Base-by-base conservation (phyloP, 2,113 vertebrate species). In the Cynocephalus volans region DNA sequence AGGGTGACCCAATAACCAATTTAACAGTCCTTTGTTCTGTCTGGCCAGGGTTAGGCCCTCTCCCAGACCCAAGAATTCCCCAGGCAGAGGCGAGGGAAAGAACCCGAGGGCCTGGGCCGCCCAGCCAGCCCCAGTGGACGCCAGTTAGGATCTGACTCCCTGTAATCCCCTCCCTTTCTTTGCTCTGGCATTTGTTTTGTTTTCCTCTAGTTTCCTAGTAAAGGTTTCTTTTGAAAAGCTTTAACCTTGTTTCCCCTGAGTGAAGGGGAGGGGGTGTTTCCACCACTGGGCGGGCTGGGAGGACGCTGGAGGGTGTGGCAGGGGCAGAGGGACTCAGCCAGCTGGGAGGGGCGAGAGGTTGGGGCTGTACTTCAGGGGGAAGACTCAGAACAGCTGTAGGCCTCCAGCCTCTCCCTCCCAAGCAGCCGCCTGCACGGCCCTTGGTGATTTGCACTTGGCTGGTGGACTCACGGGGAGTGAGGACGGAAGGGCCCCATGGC, bases 141-240 rank as follows among this genome's bases (percentile, higher is more conserved):
- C 31, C 50, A 3, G 17, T 10, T 1, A 52, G 64, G 48, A 41
- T 15, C 54, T 31, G 41, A 69, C 56, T 48, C n/a, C 33, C 62
- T 6, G 8, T 1, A 15, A 33, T 31, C 69, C 45, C 52, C 26
- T 72, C 33, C 45, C 15, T 73, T 18, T 64, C 36, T 67, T 24
- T 13, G 14, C 50, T 23, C 28, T 45, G 65, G 36, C 5, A 0
- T 84, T 79, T 79, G 54, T 88, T 93, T 93, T 45, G 1, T 67
- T 96, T 96, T 90, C 19, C 56, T 86, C 69, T 79, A 33, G 72
- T 89, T 85, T 92, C 88, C 83, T 85, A 76, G 72, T 58, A 33
- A 91, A 85, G 48, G 11, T 70, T 91, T 83, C 82, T 92, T 91
- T 88, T 23, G 83, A 69, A 79, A 92, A 89, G 54, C 79, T 89